Conservation (phyloP, 2,113 vertebrate species). For the Narcine bancroftii region DNA sequence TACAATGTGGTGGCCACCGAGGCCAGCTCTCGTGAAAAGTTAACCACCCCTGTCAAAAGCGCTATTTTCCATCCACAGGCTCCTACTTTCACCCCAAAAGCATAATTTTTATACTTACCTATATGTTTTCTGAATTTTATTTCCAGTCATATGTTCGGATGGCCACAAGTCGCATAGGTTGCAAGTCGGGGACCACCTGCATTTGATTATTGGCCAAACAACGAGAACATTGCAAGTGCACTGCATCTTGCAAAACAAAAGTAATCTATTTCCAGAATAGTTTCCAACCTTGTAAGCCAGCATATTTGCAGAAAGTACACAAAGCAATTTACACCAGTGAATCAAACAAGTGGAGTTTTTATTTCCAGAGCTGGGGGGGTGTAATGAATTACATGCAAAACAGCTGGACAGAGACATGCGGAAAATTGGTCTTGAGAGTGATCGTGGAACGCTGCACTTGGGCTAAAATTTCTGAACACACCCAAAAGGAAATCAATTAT, state of each 20-base stretch:
- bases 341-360: neutral
- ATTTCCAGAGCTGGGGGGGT: neutral
- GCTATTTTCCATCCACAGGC: too few relatives aligned
- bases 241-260: neutral
- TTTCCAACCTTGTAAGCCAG: neutral
- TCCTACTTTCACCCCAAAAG: too few relatives aligned
- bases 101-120: too few relatives aligned
- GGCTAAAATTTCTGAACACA: neutral
- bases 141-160: too few relatives aligned
- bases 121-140: too few relatives aligned
- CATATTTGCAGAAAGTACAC: neutral
- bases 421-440: neutral
- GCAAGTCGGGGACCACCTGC: too few relatives aligned
- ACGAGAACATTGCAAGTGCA: neutral
- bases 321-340: neutral
- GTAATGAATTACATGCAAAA: neutral
- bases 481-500: neutral
- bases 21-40: too few relatives aligned
- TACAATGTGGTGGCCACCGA: too few relatives aligned
- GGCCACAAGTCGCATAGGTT: too few relatives aligned
- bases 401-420: neutral
- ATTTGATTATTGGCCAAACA: neutral
- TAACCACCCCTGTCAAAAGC: too few relatives aligned
- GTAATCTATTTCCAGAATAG: too few relatives aligned
- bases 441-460: neutral